phyloP scores from a whole-genome alignment of 2,113 vertebrate genomes.

The Jacana jacana region DNA sequence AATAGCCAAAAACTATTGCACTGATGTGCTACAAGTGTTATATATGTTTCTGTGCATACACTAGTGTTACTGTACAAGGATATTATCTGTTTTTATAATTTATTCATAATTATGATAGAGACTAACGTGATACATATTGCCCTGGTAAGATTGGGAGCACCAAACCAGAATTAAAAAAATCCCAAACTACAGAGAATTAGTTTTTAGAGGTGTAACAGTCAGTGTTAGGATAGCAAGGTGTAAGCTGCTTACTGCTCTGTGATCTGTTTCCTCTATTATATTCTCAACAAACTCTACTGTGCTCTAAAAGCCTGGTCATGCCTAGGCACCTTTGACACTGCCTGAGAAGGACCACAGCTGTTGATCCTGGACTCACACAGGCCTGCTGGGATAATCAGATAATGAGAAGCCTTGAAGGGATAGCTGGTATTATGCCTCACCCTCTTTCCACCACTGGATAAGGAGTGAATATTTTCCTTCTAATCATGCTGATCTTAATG shows the following conservation, averaged over 20 bases:
- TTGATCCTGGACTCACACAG: not conserved
- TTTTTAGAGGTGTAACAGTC: not conserved
- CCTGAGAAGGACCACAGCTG: not conserved
- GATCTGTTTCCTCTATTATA: not conserved
- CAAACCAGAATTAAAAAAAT: not conserved
- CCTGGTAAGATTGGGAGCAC: not conserved
- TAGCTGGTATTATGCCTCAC: not conserved
- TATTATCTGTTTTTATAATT: not conserved
- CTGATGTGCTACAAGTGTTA: not conserved
- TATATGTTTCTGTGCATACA: not conserved
- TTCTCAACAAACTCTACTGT: not conserved
- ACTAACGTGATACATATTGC: not conserved
- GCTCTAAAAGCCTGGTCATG: not conserved
- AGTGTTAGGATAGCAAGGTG: not conserved
- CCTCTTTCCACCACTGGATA: not conserved
- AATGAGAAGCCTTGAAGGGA: not conserved
- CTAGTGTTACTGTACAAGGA: fast-evolving
- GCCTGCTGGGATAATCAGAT: not conserved
- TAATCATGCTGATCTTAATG: not conserved
- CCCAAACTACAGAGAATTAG: not conserved
- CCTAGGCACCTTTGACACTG: not conserved
- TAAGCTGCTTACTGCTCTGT: not conserved
- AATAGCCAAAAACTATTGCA: not conserved
- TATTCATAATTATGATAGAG: not conserved
- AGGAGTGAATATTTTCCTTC: not conserved